phyloP scores from a whole-genome alignment of 2,888 invertebrate species.

The Cantharis nigra region DNA sequence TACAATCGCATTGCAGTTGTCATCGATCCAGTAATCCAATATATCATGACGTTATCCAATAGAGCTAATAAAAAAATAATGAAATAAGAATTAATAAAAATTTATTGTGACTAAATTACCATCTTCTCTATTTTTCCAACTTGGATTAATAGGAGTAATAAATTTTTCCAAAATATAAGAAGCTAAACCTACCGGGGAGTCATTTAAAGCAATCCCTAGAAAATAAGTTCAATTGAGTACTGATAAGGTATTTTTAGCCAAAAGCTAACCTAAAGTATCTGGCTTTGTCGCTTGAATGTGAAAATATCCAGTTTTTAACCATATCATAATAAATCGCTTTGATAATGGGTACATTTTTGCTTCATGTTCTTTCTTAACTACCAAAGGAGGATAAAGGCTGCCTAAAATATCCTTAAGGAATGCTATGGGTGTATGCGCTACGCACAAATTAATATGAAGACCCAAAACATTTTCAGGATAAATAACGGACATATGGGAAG shows the following conservation, averaged over 20 bases:
- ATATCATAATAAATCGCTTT: constrained; percentile 44
- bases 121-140: constrained; percentile 57
- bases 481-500: constrained; percentile 63
- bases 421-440: constrained; percentile 43
- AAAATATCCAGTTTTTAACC: constrained; percentile 65
- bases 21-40: constrained; percentile 75
- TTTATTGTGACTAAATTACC: constrained; percentile 68
- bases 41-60: constrained; percentile 80
- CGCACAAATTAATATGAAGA: constrained; percentile 67
- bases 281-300: constrained; percentile 88
- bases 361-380: constrained; percentile 60
- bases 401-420: constrained; percentile 57
- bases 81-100: constrained; percentile 60
- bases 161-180: constrained; percentile 88
- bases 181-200: constrained; percentile 80
- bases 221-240: background rate
- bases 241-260: background rate
- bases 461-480: constrained; percentile 65
- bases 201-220: constrained; percentile 66
- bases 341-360: constrained; percentile 61
- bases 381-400: constrained; percentile 60
- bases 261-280: constrained; percentile 76
- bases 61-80: constrained; percentile 54
- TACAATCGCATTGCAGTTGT: constrained; percentile 77
- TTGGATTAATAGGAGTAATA: constrained; percentile 68